These are phyloP conservation scores for Lagopus muta DNA, from an alignment of 2,113 vertebrate species.

Conservation along the genomic window DNA sequence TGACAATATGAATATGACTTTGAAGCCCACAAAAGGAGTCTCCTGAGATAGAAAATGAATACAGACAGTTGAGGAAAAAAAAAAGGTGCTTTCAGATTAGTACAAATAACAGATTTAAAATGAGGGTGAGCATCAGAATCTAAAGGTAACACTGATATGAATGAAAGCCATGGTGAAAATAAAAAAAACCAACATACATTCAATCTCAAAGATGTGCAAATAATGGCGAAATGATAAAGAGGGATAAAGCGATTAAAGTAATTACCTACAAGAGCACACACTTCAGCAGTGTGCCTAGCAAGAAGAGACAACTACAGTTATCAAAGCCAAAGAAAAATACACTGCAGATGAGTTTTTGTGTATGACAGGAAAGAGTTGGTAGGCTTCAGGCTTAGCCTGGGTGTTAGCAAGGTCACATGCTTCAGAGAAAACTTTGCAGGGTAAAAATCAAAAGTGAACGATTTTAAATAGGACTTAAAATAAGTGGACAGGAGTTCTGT, in stretches of 20 bases:
- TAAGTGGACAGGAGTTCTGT: background rate
- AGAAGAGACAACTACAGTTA: background rate
- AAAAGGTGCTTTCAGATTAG: background rate
- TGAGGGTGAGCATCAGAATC: rapidly evolving
- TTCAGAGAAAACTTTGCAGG: background rate
- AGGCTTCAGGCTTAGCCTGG: background rate
- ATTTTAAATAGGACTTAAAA: background rate
- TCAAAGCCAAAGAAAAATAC: background rate
- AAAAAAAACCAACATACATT: background rate
- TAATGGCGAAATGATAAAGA: background rate
- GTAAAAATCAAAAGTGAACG: background rate
- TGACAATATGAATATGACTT: background rate
- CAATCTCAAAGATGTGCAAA: background rate
- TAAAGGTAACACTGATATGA: background rate
- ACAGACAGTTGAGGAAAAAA: background rate
- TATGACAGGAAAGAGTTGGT: background rate
- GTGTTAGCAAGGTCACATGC: background rate
- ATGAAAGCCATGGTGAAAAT: background rate
- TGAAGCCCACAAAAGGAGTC: background rate
- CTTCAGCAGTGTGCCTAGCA: background rate
- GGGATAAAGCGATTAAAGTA: background rate
- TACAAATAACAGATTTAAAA: background rate
- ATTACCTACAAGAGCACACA: background rate
- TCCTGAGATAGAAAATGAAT: background rate
- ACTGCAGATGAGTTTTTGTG: background rate